These are phyloP conservation scores for Sturnus vulgaris DNA, from an alignment of 2,113 vertebrate species.

Conservation along the genomic window DNA sequence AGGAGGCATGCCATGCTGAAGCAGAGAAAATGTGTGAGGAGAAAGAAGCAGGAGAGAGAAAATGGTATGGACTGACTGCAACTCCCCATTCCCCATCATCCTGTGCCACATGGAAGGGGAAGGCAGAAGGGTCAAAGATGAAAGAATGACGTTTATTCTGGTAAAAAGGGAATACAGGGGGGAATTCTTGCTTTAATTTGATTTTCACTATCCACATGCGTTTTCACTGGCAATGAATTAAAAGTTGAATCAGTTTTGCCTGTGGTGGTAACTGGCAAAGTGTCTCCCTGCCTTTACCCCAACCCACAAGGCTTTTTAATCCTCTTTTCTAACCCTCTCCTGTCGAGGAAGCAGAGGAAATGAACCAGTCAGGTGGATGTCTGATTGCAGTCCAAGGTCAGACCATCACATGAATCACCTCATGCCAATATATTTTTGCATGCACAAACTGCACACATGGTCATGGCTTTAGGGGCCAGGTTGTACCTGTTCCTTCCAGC, in stretches of 20 bases:
- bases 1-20: neutral
- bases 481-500: neutral
- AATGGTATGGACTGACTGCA: neutral
- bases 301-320: neutral
- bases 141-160: neutral
- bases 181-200: neutral
- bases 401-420: neutral
- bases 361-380: neutral
- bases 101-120: accelerated
- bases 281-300: neutral
- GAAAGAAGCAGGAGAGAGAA: neutral
- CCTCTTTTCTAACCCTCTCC: neutral
- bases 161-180: neutral
- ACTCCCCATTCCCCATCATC: neutral
- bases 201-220: neutral
- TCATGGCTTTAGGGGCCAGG: neutral
- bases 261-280: neutral
- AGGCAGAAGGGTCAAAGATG: neutral
- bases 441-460: neutral
- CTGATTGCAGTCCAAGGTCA: neutral
- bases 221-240: neutral
- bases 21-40: neutral
- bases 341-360: neutral
- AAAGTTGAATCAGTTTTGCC: neutral
- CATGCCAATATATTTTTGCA: neutral